phyloP scores from a whole-genome alignment of 2,113 vertebrate species.

The Callorhinus ursinus region DNA sequence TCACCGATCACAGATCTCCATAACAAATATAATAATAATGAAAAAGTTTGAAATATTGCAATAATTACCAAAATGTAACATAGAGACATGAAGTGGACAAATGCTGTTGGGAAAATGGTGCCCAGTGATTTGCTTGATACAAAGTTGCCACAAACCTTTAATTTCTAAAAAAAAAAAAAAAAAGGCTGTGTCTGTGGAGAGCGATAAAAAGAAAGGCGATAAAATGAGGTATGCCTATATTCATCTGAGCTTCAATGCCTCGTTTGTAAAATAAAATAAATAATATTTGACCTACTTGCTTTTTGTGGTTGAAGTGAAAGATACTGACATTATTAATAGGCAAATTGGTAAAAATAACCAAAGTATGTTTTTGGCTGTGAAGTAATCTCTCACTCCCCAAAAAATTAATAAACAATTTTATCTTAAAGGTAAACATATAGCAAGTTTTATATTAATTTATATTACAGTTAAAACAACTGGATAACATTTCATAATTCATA shows the following conservation, averaged over 20 bases:
- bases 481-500: not conserved
- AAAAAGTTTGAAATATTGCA: not conserved
- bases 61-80: not conserved
- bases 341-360: constrained; percentile 18
- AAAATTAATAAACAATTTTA: not conserved
- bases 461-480: not conserved
- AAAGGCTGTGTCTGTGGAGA: not conserved
- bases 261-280: not conserved
- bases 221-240: not conserved
- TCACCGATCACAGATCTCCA: not conserved
- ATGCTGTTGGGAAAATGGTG: not conserved
- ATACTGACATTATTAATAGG: constrained; percentile 14
- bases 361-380: not conserved
- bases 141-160: not conserved
- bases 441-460: not conserved
- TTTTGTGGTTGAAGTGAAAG: not conserved
- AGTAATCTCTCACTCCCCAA: not conserved
- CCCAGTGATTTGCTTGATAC: not conserved
- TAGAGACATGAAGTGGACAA: not conserved
- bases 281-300: not conserved
- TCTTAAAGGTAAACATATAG: constrained; percentile 22
- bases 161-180: not conserved
- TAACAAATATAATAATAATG: not conserved
- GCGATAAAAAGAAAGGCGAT: not conserved
- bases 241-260: not conserved